Evolutionary conservation across 2,888 invertebrate species (phyloP), one percentile per base, ranked within the genome.

Genomic region (Emmelina monodactyla): DNA sequence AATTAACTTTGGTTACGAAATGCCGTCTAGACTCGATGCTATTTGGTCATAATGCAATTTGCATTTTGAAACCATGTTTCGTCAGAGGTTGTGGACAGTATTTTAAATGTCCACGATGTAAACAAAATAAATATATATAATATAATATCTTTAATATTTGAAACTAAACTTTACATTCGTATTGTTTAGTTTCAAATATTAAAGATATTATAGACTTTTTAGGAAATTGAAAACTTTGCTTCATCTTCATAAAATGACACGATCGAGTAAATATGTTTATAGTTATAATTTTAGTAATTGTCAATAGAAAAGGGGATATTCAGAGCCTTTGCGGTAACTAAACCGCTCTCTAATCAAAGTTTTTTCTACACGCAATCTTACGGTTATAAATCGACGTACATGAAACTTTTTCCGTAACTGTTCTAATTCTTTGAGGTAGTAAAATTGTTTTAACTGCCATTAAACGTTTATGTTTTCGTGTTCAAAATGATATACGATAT

Each of bases 371-470:
- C 25, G 25, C 25, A 25, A 25, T 10, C 25, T 9, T 25, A 25
- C n/a, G 11, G 6, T 7, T 19, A 19, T 19, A 13, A 13, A 25
- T 14, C 25, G 53, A 45, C 48, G 51, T 51, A 51, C 37, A 53
- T 45, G 42, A 53, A 60, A 55, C 45, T 53, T 57, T 52, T n/a
- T 56, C 51, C 49, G 49, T 53, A 47, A 46, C 46, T 50, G 51
- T 45, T 53, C 52, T 46, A 50, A 51, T 60, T 61, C 44, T 49
- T 55, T 61, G 57, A 48, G 19, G 9, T 19, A 5, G 19, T 19
- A 19, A 19, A n/a, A n/a, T n/a, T 19, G 5, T 19, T 19, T 19
- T 19, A 19, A 19, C 19, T 19, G 19, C 19, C 19, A 9, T 19
- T 19, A 6, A 9, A 19, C 19, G 19, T 25, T 25, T 7, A 25